A percentile compares a stretch with the other conserved stretches of the same genome.
Conservation (phyloP, 2,888 invertebrate genomes). For the Sphaerophoria taeniata region DNA sequence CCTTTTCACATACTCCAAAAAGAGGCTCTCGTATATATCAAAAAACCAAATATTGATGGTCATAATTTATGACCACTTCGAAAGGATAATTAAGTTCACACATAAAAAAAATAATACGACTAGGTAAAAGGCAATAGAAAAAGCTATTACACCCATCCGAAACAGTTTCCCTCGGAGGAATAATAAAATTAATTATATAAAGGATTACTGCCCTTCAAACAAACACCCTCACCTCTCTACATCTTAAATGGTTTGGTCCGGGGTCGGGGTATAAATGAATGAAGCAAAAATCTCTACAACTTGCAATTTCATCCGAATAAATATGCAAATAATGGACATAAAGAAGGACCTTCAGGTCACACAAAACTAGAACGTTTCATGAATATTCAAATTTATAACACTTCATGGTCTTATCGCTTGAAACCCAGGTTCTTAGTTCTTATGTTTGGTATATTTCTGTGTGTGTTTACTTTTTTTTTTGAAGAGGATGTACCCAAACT, state of each 20-base stretch:
- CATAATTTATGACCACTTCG: conserved; percentile 59
- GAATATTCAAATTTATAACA: conserved; percentile 70
- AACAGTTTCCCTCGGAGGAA: conserved; percentile 58
- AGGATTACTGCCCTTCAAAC: conserved; percentile 50
- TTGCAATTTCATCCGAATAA: conserved; percentile 40
- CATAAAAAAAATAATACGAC: conserved; percentile 16
- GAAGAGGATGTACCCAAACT: conserved; percentile 4
- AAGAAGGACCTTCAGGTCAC: conserved; percentile 59
- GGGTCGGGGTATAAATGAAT: conserved; percentile 4
- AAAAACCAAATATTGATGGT: conserved; percentile 58
- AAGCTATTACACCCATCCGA: conserved; percentile 49
- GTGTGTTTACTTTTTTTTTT: conserved; percentile 8
- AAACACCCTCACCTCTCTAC: neutral
- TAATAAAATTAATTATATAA: conserved; percentile 67
- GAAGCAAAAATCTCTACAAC: conserved; percentile 14
- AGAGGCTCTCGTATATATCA: conserved; percentile 46
- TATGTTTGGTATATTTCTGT: conserved; percentile 17
- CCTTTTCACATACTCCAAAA: conserved; percentile 21
- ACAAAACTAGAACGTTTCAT: conserved; percentile 49
- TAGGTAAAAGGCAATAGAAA: conserved; percentile 44
- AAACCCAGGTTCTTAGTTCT: conserved; percentile 43
- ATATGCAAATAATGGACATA: conserved; percentile 53
- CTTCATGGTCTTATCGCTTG: conserved; percentile 63
- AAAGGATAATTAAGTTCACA: conserved; percentile 47
- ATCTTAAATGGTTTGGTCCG: neutral